phyloP scores from a whole-genome alignment of 2,888 invertebrate species.

The Crocallis elinguaria region DNA sequence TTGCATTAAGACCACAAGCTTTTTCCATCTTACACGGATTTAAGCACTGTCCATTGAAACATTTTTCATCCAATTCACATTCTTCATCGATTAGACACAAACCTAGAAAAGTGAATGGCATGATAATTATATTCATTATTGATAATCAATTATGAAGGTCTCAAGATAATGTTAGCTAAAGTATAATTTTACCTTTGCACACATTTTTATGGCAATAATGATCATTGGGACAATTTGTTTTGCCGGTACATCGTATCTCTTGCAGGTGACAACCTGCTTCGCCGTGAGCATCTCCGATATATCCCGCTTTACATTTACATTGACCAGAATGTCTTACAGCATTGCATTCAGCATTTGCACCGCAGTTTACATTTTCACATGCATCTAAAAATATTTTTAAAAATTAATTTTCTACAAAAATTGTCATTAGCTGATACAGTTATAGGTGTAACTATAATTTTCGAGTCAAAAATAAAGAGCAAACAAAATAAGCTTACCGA shows the following conservation, averaged over 20 bases:
- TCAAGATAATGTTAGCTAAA: too few species aligned
- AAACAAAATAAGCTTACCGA: constrained; percentile 70
- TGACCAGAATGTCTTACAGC: constrained; percentile 90
- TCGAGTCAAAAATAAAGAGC: too few species aligned
- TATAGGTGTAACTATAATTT: not conserved
- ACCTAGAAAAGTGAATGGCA: constrained; percentile 73
- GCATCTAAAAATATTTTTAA: constrained; percentile 82
- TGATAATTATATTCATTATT: not conserved
- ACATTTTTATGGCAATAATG: constrained; percentile 92
- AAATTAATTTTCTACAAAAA: not conserved
- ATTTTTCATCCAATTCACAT: constrained; percentile 91
- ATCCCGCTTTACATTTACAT: constrained; percentile 92
- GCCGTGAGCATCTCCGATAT: constrained; percentile 90
- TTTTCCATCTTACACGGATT: constrained; percentile 91
- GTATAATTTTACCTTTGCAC: constrained; percentile 89
- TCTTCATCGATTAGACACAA: constrained; percentile 92
- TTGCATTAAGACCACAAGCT: constrained; percentile 93
- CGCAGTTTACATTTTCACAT: constrained; percentile 91
- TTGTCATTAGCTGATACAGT: not conserved
- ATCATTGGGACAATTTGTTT: constrained; percentile 90
- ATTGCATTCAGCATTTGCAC: constrained; percentile 92
- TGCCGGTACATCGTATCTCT: constrained; percentile 88
- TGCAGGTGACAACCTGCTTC: constrained; percentile 90
- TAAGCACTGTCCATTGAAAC: constrained; percentile 92
- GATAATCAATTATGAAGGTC: not conserved